Percentiles rank a stretch among this genome's conserved stretches.
Evolutionary conservation across 2,888 invertebrate genomes (phyloP).

Genomic region (Diaperis boleti): DNA sequence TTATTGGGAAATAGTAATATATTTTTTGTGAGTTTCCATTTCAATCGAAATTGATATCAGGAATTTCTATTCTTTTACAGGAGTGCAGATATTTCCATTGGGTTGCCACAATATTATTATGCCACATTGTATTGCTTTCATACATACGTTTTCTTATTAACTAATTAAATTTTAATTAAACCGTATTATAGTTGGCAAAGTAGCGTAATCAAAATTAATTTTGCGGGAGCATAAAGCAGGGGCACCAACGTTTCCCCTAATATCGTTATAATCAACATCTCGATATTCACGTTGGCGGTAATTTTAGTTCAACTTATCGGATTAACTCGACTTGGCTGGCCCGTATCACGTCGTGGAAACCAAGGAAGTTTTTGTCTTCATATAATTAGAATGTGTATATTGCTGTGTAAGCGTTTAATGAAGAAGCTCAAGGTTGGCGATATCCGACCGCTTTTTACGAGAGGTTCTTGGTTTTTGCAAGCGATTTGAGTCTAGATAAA

Average conservation of each 20-base stretch:
- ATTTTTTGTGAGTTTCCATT: too few species aligned
- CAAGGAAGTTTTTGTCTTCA: constrained; percentile 10
- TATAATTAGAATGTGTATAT: constrained; percentile 1
- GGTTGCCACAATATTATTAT: too few species aligned
- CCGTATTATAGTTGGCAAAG: constrained; percentile 33
- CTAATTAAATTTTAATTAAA: constrained; percentile 39
- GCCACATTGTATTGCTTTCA: too few species aligned
- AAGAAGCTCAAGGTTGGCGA: too few species aligned
- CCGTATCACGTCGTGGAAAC: constrained; percentile 16
- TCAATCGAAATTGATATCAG: too few species aligned
- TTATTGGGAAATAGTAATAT: too few species aligned
- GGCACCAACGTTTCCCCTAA: constrained; percentile 27
- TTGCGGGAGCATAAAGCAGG: constrained; percentile 18
- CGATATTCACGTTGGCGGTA: constrained; percentile 32
- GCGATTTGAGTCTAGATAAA: too few species aligned
- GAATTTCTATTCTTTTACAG: constrained; percentile 16
- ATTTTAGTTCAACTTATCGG: constrained; percentile 34
- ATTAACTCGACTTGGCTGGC: constrained; percentile 24
- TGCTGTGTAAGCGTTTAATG: too few species aligned
- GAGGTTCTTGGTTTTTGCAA: too few species aligned
- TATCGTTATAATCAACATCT: constrained; percentile 41
- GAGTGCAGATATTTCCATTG: too few species aligned
- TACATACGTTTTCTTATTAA: constrained; percentile 32
- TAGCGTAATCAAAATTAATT: constrained; percentile 40
- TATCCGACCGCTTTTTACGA: too few species aligned